Conservation (phyloP, 2,888 invertebrate species). For the Callimorpha dominula region DNA sequence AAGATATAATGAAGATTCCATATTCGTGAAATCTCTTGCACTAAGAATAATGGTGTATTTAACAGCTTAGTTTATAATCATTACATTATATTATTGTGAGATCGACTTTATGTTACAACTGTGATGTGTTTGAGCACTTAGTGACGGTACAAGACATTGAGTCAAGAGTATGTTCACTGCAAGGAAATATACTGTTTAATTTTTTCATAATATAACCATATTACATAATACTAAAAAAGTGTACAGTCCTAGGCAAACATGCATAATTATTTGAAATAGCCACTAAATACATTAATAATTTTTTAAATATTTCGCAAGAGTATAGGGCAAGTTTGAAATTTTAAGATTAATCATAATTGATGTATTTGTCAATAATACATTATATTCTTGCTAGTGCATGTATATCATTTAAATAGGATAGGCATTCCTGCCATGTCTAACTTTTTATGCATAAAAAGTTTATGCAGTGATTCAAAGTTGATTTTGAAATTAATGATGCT, state of each 20-base stretch:
- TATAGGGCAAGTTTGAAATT: conserved; percentile 17
- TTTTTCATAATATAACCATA: background rate
- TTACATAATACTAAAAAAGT: conserved; percentile 5
- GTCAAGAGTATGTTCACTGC: background rate
- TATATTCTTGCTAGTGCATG: conserved; percentile 12
- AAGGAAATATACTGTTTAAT: background rate
- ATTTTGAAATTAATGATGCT: background rate
- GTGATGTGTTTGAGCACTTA: background rate
- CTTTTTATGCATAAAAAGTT: background rate
- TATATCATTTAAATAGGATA: background rate
- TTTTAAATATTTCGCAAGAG: conserved; percentile 13
- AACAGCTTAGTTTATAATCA: background rate
- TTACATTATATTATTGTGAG: background rate
- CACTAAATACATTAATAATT: background rate
- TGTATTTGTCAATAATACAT: conserved; percentile 35
- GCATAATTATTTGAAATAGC: conserved; percentile 1
- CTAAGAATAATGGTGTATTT: background rate
- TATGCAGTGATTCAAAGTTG: background rate
- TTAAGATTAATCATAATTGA: conserved; percentile 21
- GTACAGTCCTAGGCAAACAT: background rate
- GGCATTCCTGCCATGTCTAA: background rate
- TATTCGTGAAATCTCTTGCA: background rate
- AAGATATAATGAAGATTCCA: background rate
- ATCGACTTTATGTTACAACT: background rate
- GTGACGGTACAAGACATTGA: background rate